Conservation (phyloP, 2,888 invertebrate species). For the Nemoura dubitans region DNA sequence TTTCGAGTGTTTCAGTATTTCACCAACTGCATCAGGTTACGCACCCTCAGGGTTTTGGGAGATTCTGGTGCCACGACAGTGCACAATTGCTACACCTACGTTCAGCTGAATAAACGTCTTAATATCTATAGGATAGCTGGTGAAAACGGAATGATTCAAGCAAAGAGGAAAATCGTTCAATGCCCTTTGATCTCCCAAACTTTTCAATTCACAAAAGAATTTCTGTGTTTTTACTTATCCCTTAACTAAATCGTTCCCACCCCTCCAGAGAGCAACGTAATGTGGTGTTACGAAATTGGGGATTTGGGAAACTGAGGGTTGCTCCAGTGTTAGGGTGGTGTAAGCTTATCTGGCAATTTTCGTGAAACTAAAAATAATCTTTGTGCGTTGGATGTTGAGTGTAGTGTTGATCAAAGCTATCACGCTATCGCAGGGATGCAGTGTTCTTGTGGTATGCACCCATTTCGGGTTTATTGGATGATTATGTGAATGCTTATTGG, state of each 20-base stretch:
- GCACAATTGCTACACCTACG: too few relatives aligned
- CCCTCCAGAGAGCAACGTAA: neutral
- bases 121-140: neutral
- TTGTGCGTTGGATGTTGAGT: neutral
- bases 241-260: neutral
- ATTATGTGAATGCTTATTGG: too few relatives aligned
- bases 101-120: neutral
- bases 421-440: neutral
- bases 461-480: neutral
- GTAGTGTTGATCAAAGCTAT: neutral
- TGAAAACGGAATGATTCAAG: neutral
- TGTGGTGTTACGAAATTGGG: constrained; percentile 12
- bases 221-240: constrained; percentile 4
- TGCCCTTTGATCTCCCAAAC: neutral
- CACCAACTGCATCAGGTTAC: too few relatives aligned
- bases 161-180: neutral
- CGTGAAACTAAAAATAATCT: constrained; percentile 7
- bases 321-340: neutral
- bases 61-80: too few relatives aligned
- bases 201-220: constrained; percentile 7
- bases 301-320: neutral
- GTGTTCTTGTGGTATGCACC: neutral
- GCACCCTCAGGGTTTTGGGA: too few relatives aligned
- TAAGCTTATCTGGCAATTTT: neutral
- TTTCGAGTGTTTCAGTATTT: too few relatives aligned